These are phyloP conservation scores for Sarcophaga carnaria DNA, from an alignment of 2,888 invertebrate species.

Conservation along the genomic window DNA sequence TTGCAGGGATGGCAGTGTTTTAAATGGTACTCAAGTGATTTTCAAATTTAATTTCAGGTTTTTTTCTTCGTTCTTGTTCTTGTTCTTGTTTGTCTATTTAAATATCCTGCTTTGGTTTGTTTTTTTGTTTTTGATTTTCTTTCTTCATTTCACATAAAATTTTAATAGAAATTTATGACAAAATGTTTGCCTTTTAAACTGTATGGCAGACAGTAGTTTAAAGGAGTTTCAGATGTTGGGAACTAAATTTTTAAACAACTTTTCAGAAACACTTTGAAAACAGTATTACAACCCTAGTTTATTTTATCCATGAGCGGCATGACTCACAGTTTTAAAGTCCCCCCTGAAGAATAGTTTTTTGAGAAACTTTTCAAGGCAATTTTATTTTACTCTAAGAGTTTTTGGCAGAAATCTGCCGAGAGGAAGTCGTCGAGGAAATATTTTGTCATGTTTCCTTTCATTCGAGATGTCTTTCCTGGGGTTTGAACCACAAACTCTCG, in stretches of 20 bases:
- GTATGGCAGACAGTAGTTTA: slow-evolving; percentile 13
- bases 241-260: not conserved
- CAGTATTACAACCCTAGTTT: no score
- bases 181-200: slow-evolving; percentile 24
- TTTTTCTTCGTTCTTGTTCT: not conserved
- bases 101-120: not conserved
- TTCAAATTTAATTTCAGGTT: slow-evolving; percentile 25
- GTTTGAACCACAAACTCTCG: no score
- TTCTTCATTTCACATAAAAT: slow-evolving; percentile 37
- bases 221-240: not conserved
- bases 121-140: slow-evolving; percentile 1
- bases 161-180: slow-evolving; percentile 61
- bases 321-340: no score
- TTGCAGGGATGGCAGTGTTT: slow-evolving; percentile 44
- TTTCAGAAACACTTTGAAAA: no score
- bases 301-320: no score
- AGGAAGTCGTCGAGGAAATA: no score
- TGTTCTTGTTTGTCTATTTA: not conserved
- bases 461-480: no score
- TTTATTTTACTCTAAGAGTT: no score
- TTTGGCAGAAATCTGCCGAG: no score
- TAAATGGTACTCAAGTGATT: slow-evolving; percentile 66
- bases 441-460: no score
- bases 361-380: no score
- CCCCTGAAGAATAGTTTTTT: no score